Conservation (phyloP, 2,888 invertebrate genomes). For the Caenorhabditis drosophilae region DNA sequence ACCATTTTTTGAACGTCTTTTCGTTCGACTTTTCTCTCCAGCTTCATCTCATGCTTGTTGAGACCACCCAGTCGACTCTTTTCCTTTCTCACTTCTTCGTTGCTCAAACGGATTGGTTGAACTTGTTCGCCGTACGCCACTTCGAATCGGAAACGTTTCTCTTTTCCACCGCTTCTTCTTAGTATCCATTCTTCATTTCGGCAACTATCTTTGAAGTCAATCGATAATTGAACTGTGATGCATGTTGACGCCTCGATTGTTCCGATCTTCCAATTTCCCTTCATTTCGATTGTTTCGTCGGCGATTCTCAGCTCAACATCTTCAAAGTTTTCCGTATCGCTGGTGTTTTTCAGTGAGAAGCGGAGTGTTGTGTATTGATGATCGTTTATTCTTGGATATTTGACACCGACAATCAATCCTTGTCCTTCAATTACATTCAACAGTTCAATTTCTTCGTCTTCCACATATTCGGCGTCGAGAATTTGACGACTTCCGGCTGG, state of each 20-base stretch:
- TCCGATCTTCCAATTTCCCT: constrained; percentile 19
- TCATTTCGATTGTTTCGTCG: constrained; percentile 28
- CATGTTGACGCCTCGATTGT: constrained; percentile 14
- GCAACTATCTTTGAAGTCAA: constrained; percentile 40
- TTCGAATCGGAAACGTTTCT: constrained; percentile 37
- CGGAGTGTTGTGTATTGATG: constrained; percentile 37
- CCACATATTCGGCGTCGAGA: constrained; percentile 16
- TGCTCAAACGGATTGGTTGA: constrained; percentile 42
- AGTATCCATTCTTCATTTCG: constrained; percentile 39
- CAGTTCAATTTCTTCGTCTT: constrained; percentile 20
- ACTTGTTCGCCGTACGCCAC: constrained; percentile 54
- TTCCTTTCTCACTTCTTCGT: constrained; percentile 39
- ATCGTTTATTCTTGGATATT: constrained; percentile 40
- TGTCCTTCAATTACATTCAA: constrained; percentile 46
- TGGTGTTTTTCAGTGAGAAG: constrained; percentile 31
- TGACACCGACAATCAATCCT: constrained; percentile 28
- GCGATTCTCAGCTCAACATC: constrained; percentile 25
- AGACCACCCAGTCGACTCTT: constrained; percentile 40
- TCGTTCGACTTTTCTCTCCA: constrained; percentile 12
- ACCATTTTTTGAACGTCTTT: constrained; percentile 12
- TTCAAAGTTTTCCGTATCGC: constrained; percentile 16
- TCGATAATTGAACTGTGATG: constrained; percentile 16
- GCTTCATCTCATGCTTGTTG: constrained; percentile 38
- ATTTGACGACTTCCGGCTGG: constrained; percentile 45
- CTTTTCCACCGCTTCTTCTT: constrained; percentile 17